phyloP scores from a whole-genome alignment of 2,888 invertebrate species.

The Drosophila pseudotakahashii region DNA sequence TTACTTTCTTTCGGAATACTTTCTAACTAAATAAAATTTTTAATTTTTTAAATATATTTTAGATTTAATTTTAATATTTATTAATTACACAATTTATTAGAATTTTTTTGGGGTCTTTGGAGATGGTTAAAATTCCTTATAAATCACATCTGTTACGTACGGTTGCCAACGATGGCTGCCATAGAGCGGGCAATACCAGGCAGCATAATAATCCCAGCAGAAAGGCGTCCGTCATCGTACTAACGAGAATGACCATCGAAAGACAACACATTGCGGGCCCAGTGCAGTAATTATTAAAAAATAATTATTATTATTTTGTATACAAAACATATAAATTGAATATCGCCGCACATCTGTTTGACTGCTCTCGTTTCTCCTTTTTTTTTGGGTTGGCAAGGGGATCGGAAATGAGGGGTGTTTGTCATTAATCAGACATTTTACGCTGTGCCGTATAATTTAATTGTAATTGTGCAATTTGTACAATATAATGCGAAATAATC shows the following conservation, averaged over 20 bases:
- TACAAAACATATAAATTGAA: slow-evolving; percentile 38
- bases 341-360: slow-evolving; percentile 50
- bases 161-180: slow-evolving; percentile 34
- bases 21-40: too few species aligned
- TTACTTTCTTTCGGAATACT: too few species aligned
- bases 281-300: slow-evolving; percentile 44
- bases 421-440: slow-evolving; percentile 63
- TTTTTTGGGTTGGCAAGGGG: not conserved
- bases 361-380: slow-evolving; percentile 20
- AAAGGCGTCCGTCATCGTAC: slow-evolving; percentile 45
- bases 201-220: slow-evolving; percentile 43
- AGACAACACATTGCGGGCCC: slow-evolving; percentile 33
- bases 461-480: slow-evolving; percentile 71
- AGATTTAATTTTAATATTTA: too few species aligned
- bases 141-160: slow-evolving; percentile 14
- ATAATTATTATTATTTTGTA: slow-evolving; percentile 45
- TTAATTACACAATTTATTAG: not conserved
- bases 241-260: slow-evolving; percentile 9
- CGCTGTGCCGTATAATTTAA: slow-evolving; percentile 62
- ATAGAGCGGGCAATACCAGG: slow-evolving; percentile 10
- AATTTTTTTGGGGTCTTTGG: not conserved
- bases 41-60: too few species aligned
- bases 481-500: slow-evolving; percentile 49
- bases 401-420: slow-evolving; percentile 6
- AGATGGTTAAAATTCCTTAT: too few species aligned